Base-by-base conservation (phyloP, 2,797 vertebrate genomes). In the Astyanax mexicanus region DNA sequence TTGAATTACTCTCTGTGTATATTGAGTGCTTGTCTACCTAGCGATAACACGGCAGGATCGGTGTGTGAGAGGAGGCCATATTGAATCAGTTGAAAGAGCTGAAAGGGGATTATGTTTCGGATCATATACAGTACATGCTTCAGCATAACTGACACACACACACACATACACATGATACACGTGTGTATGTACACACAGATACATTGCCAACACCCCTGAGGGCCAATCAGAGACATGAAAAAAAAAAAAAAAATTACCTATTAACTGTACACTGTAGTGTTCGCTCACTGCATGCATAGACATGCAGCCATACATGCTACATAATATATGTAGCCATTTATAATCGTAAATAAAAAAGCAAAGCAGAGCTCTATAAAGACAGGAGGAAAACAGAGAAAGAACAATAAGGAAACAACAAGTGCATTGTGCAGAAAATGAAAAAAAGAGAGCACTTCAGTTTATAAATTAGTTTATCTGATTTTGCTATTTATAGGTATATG, bases 141-240 rank as follows among this genome's bases (percentile, higher is more conserved):
- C 25, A 29, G 40, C 68, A 60, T 38, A 45, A 75, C 3, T 38
- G 35, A 25, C 7, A 21, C n/a, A 12, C 47, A 21, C 45, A 52
- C n/a, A n/a, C n/a, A 25, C 7, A 21, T n/a, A 12, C 47, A 21
- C 45, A 52, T n/a, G n/a, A n/a, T n/a, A n/a, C n/a, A n/a, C n/a
- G n/a, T n/a, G n/a, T 19, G 60, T 6, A 23, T 9, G 32, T 27
- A 45, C 42, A 67, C 45, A 37, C 11, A 49, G 15, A 81, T 74
- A 81, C 77, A 85, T 81, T 64, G 25, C 81, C 80, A 85, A 84
- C 85, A 82, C 72, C 78, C 83, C 85, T 86, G 61, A 44, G 62
- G 86, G 84, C 85, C 87, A 83, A 80, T 60, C 38, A 38, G 47
- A 79, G 19, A 37, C 5, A 57, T 73, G 32, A 71, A 66, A 65